phyloP scores from a whole-genome alignment of 2,888 invertebrate species.

The Corythucha ciliata region DNA sequence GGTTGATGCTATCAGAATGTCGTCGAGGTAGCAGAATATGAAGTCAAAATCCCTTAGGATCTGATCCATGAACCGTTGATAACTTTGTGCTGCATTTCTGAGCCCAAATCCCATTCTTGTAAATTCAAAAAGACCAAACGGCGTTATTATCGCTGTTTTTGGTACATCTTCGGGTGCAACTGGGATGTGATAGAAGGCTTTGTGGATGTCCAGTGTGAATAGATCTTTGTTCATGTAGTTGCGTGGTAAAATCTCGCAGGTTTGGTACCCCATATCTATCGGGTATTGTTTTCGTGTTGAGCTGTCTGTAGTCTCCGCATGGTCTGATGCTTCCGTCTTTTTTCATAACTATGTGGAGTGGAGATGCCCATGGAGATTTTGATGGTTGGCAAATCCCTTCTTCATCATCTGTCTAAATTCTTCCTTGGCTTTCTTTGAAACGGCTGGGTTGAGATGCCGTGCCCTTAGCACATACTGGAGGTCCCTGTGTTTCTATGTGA shows the following conservation, averaged over 20 bases:
- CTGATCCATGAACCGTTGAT: slow-evolving; percentile 34
- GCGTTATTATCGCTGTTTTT: slow-evolving; percentile 35
- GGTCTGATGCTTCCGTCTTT: not conserved
- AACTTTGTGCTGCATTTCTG: slow-evolving; percentile 31
- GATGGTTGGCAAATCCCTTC: not conserved
- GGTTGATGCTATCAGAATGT: slow-evolving; percentile 32
- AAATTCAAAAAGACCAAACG: slow-evolving; percentile 28
- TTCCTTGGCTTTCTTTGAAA: not conserved
- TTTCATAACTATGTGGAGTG: not conserved
- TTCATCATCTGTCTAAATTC: not conserved
- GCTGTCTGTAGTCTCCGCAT: slow-evolving; percentile 20
- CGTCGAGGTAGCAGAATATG: slow-evolving; percentile 33
- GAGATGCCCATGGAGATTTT: not conserved
- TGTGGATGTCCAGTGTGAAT: slow-evolving; percentile 37
- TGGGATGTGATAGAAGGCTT: slow-evolving; percentile 38
- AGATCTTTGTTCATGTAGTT: slow-evolving; percentile 35
- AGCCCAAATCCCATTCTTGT: slow-evolving; percentile 30
- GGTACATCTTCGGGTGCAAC: slow-evolving; percentile 30
- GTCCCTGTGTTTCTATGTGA: slow-evolving; percentile 7
- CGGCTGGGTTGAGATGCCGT: not conserved
- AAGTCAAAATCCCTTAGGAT: slow-evolving; percentile 30
- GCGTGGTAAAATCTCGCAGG: slow-evolving; percentile 36
- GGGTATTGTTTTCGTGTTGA: slow-evolving; percentile 33
- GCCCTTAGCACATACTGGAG: slow-evolving; percentile 10
- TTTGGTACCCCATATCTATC: slow-evolving; percentile 38